These are phyloP conservation scores for Excalfactoria chinensis DNA, from an alignment of 2,113 vertebrate species.

Conservation along the genomic window DNA sequence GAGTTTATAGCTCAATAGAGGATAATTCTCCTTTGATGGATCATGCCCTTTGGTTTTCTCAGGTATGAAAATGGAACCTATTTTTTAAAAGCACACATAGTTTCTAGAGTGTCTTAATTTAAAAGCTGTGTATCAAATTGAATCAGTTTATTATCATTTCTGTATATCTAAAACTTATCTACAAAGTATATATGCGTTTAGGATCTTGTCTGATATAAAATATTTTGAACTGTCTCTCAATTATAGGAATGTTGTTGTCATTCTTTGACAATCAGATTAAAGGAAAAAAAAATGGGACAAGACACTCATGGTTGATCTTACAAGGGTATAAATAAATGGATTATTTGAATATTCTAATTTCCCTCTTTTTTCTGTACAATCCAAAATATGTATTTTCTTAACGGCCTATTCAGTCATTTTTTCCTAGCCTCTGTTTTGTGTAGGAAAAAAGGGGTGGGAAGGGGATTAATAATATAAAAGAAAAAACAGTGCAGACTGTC, in stretches of 20 bases:
- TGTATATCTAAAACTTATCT: not conserved
- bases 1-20: slow-evolving; percentile 34
- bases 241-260: not conserved
- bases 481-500: not conserved
- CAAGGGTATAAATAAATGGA: not conserved
- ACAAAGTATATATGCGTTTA: not conserved
- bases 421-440: not conserved
- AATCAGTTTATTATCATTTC: not conserved
- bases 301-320: not conserved
- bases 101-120: not conserved
- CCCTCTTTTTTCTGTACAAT: not conserved
- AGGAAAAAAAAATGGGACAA: not conserved
- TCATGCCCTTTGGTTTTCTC: slow-evolving; percentile 2
- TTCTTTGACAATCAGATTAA: not conserved
- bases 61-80: not conserved
- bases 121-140: not conserved
- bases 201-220: not conserved
- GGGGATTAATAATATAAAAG: not conserved
- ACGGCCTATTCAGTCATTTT: not conserved
- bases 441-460: accelerated
- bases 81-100: not conserved
- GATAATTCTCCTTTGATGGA: slow-evolving; percentile 10
- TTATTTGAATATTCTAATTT: not conserved
- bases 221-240: not conserved
- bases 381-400: not conserved